These are phyloP conservation scores for Coptodon rendalli DNA, from an alignment of 2,113 vertebrate genomes.

Conservation along the genomic window DNA sequence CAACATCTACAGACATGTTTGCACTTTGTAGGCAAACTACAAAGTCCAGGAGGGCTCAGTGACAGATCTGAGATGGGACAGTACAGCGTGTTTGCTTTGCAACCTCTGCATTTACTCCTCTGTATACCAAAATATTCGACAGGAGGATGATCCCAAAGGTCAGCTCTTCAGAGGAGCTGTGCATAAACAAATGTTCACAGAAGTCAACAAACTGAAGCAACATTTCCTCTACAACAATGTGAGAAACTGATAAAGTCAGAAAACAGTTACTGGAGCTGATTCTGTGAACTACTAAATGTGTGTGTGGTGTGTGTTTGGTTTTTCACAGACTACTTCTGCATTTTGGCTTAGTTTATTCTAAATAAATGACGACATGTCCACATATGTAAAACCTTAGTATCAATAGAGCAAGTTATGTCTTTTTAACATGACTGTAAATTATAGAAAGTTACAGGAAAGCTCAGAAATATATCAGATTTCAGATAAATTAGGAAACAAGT, in stretches of 20 bases:
- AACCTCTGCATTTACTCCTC: fast-evolving
- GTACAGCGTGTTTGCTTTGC: fast-evolving
- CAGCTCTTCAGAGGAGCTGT: background rate
- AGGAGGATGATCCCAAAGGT: fast-evolving
- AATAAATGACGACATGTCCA: background rate
- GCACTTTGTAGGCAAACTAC: fast-evolving
- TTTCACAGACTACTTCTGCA: background rate
- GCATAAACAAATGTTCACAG: background rate
- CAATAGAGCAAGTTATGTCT: fast-evolving
- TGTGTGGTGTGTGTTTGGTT: background rate
- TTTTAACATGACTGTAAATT: fast-evolving
- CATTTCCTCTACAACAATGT: background rate
- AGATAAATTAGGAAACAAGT: fast-evolving
- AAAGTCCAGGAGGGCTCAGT: fast-evolving
- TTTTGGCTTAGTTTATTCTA: background rate
- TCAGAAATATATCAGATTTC: background rate
- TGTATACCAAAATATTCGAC: fast-evolving
- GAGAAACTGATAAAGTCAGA: background rate
- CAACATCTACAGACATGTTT: background rate
- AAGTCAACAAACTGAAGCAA: background rate
- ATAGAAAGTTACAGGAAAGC: background rate
- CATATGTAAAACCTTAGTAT: fast-evolving
- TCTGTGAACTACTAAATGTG: background rate
- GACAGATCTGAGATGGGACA: background rate
- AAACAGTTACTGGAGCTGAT: background rate